Evolutionary conservation across 2,113 vertebrate genomes (phyloP).

Genomic region (Gymnogyps californianus): DNA sequence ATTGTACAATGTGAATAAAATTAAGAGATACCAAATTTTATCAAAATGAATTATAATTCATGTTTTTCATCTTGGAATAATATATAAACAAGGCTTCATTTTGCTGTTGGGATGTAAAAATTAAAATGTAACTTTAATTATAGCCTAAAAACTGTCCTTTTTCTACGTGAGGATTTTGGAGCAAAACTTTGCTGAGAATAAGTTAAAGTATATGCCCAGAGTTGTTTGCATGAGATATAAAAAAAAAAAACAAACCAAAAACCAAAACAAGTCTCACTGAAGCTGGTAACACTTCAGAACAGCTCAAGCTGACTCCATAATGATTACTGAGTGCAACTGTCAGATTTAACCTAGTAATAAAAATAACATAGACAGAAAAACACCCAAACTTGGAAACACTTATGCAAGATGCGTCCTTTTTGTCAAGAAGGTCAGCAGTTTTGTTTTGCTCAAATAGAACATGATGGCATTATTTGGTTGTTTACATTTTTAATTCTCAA

Average conservation of each 20-base stretch:
- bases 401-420: neutral
- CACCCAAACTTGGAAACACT: neutral
- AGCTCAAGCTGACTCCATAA: neutral
- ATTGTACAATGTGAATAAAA: neutral
- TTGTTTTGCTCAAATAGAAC: neutral
- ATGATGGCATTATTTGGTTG: neutral
- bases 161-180: neutral
- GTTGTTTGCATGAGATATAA: neutral
- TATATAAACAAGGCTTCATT: neutral
- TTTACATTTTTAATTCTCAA: neutral
- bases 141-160: neutral
- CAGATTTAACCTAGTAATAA: slow-evolving; percentile 23
- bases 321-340: neutral
- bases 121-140: neutral
- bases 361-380: neutral
- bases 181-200: neutral
- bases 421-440: neutral
- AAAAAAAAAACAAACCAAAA: neutral
- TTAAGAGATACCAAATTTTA: neutral
- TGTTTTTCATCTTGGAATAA: neutral
- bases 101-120: neutral
- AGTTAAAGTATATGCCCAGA: neutral
- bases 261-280: neutral
- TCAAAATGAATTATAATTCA: neutral
- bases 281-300: neutral